Conservation (phyloP, 2,888 invertebrate species). For the Trichopoda pennipes region DNA sequence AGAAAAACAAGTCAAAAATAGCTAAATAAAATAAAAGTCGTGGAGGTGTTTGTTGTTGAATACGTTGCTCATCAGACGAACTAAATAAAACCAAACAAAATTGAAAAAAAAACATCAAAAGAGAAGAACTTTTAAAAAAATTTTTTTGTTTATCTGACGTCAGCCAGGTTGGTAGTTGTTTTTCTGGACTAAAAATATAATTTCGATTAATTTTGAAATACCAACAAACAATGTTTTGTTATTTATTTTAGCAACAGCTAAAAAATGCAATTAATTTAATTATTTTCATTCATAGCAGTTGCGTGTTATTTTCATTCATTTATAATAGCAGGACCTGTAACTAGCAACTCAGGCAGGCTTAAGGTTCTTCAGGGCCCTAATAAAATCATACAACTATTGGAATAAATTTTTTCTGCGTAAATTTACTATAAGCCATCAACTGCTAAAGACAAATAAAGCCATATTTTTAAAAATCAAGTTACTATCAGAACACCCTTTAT, state of each 20-base stretch:
- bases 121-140: not conserved
- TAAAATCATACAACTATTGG: too few relatives aligned
- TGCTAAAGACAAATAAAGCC: too few relatives aligned
- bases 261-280: too few relatives aligned
- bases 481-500: too few relatives aligned
- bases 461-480: too few relatives aligned
- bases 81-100: slow-evolving; percentile 7
- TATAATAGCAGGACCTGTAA: too few relatives aligned
- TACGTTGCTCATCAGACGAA: slow-evolving; percentile 16
- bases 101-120: slow-evolving; percentile 14
- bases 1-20: slow-evolving; percentile 28
- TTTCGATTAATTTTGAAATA: not conserved
- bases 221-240: not conserved
- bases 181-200: slow-evolving; percentile 6
- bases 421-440: too few relatives aligned
- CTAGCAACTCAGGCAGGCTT: too few relatives aligned
- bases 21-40: not conserved
- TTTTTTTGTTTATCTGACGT: slow-evolving; percentile 57
- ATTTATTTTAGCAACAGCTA: not conserved
- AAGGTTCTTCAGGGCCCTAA: too few relatives aligned
- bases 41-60: slow-evolving; percentile 10
- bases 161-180: slow-evolving; percentile 42
- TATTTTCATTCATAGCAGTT: too few relatives aligned
- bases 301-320: too few relatives aligned
- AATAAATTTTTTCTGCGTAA: too few relatives aligned